Base-by-base conservation (phyloP, 64 coral and sea anemone genomes). In the Montipora cactus region DNA sequence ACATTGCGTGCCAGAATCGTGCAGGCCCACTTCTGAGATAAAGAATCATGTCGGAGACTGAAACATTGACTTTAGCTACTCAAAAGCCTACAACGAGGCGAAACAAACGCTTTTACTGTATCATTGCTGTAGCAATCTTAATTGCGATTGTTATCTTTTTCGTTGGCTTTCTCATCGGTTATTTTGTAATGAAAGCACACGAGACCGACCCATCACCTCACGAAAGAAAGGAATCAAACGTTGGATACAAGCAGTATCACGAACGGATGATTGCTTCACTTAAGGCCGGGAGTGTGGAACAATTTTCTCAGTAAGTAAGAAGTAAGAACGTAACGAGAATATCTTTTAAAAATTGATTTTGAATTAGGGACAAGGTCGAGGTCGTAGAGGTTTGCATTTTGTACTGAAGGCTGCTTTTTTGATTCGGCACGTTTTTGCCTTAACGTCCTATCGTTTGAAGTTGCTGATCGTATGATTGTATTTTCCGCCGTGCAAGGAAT, bases 121-220 rank as follows among this genome's bases (percentile, higher is more conserved):
- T 84, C 16, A 22, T 89, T 15, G 55, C 58, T 7, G 8, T 90
- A 15, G 81, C 49, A 77, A 80, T 94, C 80, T 49, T 94, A 47
- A 74, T 37, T 14, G 57, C 80, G 28, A 74, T 94, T 68, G 49
- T 84, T 12, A 75, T 94, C 12, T 94, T 94, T 81, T 94, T 94
- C 51, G 37, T 90, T 70, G 93, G 93, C 16, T 94, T 90, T 25
- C 28, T 90, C 5, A 83, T 94, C 44, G 93, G 93, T n/a, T 94
- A 94, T 19, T 94, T 90, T 13, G 87, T 79, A 7, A 84, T 77
- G 87, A 61, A 45, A 75, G 93, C 23, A 16, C 44, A 44, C 10
- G 50, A 87, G 11, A 90, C 44, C 20, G 64, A 94, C 10, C 47
- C n/a, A 1, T 21, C 59, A 11, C 3, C 11, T 18, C 9, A 9